phyloP scores from a whole-genome alignment of 1,140 invertebrate species.

The Drosophila pallidifrons region DNA sequence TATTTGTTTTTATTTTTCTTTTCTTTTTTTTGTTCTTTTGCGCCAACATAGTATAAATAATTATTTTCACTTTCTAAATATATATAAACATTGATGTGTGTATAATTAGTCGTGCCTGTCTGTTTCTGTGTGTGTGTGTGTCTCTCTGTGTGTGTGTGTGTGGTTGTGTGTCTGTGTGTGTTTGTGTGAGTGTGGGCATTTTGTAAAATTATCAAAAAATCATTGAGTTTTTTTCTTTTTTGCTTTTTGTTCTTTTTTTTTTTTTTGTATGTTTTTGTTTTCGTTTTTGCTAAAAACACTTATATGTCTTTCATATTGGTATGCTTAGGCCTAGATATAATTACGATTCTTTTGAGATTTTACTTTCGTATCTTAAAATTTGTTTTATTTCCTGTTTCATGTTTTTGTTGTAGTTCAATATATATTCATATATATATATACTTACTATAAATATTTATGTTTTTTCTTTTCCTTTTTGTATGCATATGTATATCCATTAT shows the following conservation, averaged over 20 bases:
- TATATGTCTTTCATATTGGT: constrained; percentile 57
- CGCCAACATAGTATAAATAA: constrained; percentile 78
- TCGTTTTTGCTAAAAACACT: constrained; percentile 54
- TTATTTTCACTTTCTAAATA: constrained; percentile 78
- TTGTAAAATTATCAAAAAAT: no score
- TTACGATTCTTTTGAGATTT: constrained; percentile 72
- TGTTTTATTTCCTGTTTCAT: constrained; percentile 82
- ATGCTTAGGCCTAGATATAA: constrained; percentile 51
- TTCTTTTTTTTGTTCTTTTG: constrained; percentile 65
- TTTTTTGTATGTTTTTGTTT: constrained; percentile 20
- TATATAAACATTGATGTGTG: constrained; percentile 79
- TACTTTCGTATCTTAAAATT: constrained; percentile 80
- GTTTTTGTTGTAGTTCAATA: constrained; percentile 72
- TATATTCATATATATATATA: constrained; percentile 49
- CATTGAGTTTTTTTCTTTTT: no score
- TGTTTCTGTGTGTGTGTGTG: constrained; percentile 43
- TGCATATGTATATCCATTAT: constrained; percentile 61
- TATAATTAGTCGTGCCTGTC: constrained; percentile 50
- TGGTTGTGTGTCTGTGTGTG: no score
- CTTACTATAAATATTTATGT: constrained; percentile 36
- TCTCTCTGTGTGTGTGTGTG: constrained; percentile 44
- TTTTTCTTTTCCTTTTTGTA: constrained; percentile 25
- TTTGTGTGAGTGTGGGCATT: no score
- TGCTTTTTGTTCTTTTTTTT: no score
- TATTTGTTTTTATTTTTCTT: constrained; percentile 39